Base-by-base conservation (phyloP, 2,113 vertebrate genomes). In the Campylomormyrus numenius region DNA sequence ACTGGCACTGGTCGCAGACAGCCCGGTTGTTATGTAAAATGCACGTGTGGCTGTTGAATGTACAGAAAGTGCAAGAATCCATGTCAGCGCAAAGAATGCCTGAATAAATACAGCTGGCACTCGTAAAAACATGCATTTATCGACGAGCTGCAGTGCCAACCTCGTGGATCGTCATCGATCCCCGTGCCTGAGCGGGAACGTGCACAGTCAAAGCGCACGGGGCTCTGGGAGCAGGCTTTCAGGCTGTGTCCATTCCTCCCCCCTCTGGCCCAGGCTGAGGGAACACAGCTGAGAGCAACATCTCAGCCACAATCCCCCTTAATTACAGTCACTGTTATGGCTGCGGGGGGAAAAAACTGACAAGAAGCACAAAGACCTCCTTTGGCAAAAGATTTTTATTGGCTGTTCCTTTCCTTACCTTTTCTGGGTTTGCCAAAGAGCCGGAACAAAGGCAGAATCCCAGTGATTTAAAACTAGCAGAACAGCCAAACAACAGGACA, bases 401-500 rank as follows among this genome's bases (percentile, higher is more conserved):
- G 89, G 95, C 95, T 95, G 94, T 97, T 97, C 96, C 96, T 97
- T 96, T 97, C 96, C 97, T 97, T 97, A 98, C 98, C 98, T 98
- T 99, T 95, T 96, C 96, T 97, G 96, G 98, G 97, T 97, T 97
- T 96, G 93, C 95, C 95, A 96, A 96, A 97, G 97, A 98, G 98
- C 98, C 95, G 96, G 96, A 97, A 99, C 97, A 98, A 98, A 99
- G 96, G 93, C 66, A 96, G 96, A 97, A 96, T 95, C 97, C 98
- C 96, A 98, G 97, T 96, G 97, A 96, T 96, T 97, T 95, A 96
- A 98, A 98, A 98, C 97, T 97, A 97, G 97, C 97, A 97, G 97
- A 98, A 98, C 97, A 97, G 98, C 96, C 97, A 97, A 97, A 98
- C 98, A 98, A 98, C 97, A 97, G 97, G 96, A 97, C 97, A 97